Conservation (phyloP, 2,797 vertebrate species). For the Sebastes wilsoni region DNA sequence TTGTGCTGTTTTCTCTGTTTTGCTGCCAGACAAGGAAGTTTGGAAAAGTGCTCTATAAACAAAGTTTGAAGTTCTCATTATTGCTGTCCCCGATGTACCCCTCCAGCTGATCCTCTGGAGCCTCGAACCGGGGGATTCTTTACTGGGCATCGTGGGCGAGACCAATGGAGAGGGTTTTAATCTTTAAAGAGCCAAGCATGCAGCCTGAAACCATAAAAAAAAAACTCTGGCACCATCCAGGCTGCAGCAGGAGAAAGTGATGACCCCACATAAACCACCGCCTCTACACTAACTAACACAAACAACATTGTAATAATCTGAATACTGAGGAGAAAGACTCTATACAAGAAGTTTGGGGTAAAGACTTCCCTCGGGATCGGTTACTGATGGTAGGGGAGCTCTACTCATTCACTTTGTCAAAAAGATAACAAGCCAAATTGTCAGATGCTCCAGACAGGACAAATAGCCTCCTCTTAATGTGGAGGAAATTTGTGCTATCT, state of each 20-base stretch:
- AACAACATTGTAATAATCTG: background rate
- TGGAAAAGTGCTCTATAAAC: background rate
- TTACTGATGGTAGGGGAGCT: background rate
- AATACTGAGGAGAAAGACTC: background rate
- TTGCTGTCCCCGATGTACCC: background rate
- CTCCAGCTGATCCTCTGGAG: background rate
- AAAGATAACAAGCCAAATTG: background rate
- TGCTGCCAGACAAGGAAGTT: background rate
- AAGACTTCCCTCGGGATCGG: background rate
- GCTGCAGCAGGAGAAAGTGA: background rate
- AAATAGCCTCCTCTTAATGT: background rate
- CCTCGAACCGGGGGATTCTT: background rate
- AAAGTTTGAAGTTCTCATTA: constrained; percentile 8
- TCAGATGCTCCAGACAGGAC: background rate
- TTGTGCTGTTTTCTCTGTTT: background rate
- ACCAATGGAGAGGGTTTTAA: constrained; percentile 18
- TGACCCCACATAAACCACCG: background rate
- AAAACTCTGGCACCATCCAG: background rate
- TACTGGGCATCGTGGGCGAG: background rate
- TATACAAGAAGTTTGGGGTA: background rate
- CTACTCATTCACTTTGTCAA: background rate
- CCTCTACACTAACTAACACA: background rate
- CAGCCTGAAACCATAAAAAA: background rate
- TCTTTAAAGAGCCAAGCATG: constrained; percentile 29
- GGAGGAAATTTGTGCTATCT: background rate